A percentile compares a stretch with the other conserved stretches of the same genome.
phyloP scores from a whole-genome alignment of 2,888 invertebrate species.

The Tuberolachnus salignus region DNA sequence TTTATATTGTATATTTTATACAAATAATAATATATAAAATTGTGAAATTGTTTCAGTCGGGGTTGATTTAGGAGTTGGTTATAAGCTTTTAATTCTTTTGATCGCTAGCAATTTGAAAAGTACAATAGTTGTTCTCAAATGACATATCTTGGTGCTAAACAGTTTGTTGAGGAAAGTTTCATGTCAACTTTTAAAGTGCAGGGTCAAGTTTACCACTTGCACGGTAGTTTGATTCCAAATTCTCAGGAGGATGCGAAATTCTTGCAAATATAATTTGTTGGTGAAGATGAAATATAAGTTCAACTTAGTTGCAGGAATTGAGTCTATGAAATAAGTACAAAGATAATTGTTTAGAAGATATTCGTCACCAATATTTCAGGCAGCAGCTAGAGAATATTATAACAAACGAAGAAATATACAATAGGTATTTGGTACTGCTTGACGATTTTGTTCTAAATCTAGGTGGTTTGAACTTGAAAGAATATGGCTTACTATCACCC shows the following conservation, averaged over 20 bases:
- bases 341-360: conserved; percentile 19
- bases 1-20: no score
- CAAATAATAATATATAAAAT: no score
- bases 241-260: background rate
- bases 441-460: conserved; percentile 24
- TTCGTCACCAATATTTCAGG: conserved; percentile 24
- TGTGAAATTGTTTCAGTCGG: no score
- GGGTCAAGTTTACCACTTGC: no score
- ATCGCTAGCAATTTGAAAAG: no score
- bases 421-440: conserved; percentile 20
- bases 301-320: background rate
- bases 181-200: conserved; percentile 8
- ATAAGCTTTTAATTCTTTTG: no score
- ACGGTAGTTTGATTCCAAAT: conserved; percentile 17
- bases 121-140: conserved; percentile 23
- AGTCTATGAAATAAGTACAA: conserved; percentile 21
- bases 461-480: conserved; percentile 11
- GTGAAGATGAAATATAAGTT: background rate
- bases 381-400: conserved; percentile 15
- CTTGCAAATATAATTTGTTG: conserved; percentile 11
- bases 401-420: background rate
- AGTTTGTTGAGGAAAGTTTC: conserved; percentile 11
- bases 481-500: conserved; percentile 6
- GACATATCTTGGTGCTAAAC: conserved; percentile 16
- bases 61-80: no score